Evolutionary conservation across 2,888 invertebrate species (phyloP).

Genomic region (Trisateles emortualis): DNA sequence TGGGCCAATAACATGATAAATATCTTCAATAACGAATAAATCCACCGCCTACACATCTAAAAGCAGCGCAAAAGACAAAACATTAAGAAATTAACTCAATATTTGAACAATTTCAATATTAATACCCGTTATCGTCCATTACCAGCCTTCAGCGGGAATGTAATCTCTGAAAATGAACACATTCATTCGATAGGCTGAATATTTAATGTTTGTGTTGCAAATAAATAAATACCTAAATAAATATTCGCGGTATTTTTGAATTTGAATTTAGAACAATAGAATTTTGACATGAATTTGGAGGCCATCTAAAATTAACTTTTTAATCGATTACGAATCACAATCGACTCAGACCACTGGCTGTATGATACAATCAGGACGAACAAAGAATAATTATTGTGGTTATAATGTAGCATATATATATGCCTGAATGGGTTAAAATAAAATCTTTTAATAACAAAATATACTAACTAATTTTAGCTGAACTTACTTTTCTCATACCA

Average conservation of each 20-base stretch:
- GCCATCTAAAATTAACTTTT: conserved; percentile 13
- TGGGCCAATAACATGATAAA: not conserved
- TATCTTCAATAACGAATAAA: conserved; percentile 1
- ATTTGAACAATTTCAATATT: conserved; percentile 61
- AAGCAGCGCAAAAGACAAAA: conserved; percentile 25
- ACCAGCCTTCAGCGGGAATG: conserved; percentile 60
- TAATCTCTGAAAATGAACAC: conserved; percentile 63
- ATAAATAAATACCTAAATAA: conserved; percentile 40
- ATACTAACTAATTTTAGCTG: too few species aligned
- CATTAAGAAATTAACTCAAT: conserved; percentile 56
- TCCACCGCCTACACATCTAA: conserved; percentile 16
- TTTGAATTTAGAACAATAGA: conserved; percentile 18
- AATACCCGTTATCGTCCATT: conserved; percentile 67
- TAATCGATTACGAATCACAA: conserved; percentile 9
- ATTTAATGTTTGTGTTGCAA: conserved; percentile 47
- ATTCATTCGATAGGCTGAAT: conserved; percentile 36
- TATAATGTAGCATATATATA: too few species aligned
- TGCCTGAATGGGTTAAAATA: too few species aligned
- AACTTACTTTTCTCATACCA: not conserved
- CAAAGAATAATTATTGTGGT: too few species aligned
- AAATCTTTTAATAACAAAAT: too few species aligned
- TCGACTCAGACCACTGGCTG: conserved; percentile 7
- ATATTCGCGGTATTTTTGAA: conserved; percentile 15
- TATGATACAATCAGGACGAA: conserved; percentile 1
- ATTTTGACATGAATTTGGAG: conserved; percentile 4